Percentiles rank a stretch among this genome's conserved stretches.
Evolutionary conservation across 2,797 vertebrate species (phyloP).

Genomic region (Rhinichthys osculus): DNA sequence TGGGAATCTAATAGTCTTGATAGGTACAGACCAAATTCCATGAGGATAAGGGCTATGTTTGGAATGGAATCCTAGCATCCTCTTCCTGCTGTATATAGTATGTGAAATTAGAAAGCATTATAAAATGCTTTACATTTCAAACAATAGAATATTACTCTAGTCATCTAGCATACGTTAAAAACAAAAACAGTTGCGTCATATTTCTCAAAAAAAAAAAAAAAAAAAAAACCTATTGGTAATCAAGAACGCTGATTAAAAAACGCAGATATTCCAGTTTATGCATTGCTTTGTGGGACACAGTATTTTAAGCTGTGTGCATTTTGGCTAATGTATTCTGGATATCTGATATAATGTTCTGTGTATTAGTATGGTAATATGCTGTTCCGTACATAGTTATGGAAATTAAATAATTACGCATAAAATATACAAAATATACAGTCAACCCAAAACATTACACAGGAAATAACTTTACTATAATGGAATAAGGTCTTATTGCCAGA

Average conservation of each 20-base stretch:
- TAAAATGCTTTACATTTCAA: not conserved
- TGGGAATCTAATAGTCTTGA: not conserved
- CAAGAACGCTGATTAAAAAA: not conserved
- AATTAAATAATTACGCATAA: too few species aligned
- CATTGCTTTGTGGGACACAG: constrained; percentile 1
- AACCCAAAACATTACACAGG: not conserved
- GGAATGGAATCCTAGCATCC: not conserved
- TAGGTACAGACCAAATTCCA: not conserved
- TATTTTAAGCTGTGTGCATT: not conserved
- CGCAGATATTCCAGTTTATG: not conserved
- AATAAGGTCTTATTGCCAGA: constrained; percentile 8
- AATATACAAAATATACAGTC: not conserved
- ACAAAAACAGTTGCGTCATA: not conserved
- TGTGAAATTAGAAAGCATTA: constrained; percentile 1
- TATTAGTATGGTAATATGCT: not conserved
- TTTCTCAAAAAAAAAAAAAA: not conserved
- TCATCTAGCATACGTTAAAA: not conserved
- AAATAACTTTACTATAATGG: not conserved
- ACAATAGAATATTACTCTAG: not conserved
- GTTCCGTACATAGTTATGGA: not conserved
- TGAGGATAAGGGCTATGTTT: not conserved
- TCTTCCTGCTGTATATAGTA: not conserved
- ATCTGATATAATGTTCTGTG: not conserved
- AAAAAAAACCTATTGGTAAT: not conserved
- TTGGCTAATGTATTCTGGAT: not conserved